A percentile compares a stretch with the other conserved stretches of the same genome.
Conservation (phyloP, 2,888 invertebrate genomes). For the Scaptomyza cyrtandrae region DNA sequence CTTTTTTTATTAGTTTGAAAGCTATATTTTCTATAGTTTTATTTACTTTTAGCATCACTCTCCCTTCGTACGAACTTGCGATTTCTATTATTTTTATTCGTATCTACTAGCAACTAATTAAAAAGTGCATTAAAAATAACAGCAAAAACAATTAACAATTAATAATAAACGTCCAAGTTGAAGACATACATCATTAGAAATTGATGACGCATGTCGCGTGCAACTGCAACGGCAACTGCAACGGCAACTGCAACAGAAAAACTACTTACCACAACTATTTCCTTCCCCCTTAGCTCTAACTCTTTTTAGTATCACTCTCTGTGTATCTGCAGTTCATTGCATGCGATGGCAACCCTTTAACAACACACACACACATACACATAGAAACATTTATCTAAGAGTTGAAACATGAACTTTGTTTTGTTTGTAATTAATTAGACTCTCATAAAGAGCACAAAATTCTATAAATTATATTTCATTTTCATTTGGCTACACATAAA, state of each 20-base stretch:
- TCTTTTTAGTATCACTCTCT: neutral
- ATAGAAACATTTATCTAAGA: constrained; percentile 38
- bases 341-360: constrained; percentile 60
- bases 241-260: constrained; percentile 44
- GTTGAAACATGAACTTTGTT: constrained; percentile 53
- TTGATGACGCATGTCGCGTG: constrained; percentile 80
- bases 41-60: too few species aligned
- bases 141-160: constrained; percentile 51
- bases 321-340: constrained; percentile 49
- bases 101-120: constrained; percentile 36
- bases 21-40: too few species aligned
- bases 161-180: constrained; percentile 52
- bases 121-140: constrained; percentile 49
- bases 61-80: neutral
- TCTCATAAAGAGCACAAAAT: constrained; percentile 81
- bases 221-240: constrained; percentile 67
- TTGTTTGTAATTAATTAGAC: constrained; percentile 73
- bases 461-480: constrained; percentile 77
- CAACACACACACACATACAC: constrained; percentile 12
- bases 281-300: neutral
- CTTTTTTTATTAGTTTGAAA: too few species aligned
- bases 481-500: constrained; percentile 49
- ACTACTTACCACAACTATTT: constrained; percentile 4
- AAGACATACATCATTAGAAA: constrained; percentile 78
- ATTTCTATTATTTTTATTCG: constrained; percentile 1